Percentiles rank a stretch among this genome's conserved stretches.
phyloP scores from a whole-genome alignment of 2,113 vertebrate species.

The Hippocampus guttulatus region DNA sequence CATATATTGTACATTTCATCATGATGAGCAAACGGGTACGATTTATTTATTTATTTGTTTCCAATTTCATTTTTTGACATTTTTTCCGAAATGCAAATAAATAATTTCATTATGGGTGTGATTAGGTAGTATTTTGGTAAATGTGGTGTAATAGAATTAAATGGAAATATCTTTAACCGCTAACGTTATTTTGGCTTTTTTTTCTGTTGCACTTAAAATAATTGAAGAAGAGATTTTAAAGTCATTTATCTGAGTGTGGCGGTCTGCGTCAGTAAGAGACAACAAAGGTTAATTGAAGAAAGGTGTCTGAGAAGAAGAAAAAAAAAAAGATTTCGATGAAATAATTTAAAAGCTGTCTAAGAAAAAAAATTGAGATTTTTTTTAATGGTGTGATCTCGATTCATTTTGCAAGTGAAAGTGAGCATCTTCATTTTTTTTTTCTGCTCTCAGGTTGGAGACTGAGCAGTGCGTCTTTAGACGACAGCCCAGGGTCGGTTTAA shows the following conservation, averaged over 20 bases:
- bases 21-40: background rate
- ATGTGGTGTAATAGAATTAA: background rate
- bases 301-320: too few species aligned
- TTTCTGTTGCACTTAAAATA: background rate
- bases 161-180: background rate
- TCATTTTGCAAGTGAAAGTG: slow-evolving; percentile 34
- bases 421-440: slow-evolving; percentile 65
- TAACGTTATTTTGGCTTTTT: background rate
- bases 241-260: slow-evolving; percentile 4
- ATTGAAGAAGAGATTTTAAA: background rate
- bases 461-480: slow-evolving; percentile 69
- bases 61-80: background rate
- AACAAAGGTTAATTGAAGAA: too few species aligned
- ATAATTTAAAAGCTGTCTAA: too few species aligned
- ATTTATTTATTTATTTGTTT: background rate
- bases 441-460: slow-evolving; percentile 58
- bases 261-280: slow-evolving; percentile 14
- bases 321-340: too few species aligned
- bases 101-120: background rate
- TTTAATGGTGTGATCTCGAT: slow-evolving; percentile 4
- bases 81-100: background rate
- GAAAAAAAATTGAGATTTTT: too few species aligned
- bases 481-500: slow-evolving; percentile 85
- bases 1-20: background rate
- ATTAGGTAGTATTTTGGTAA: background rate